Conservation (phyloP, 2,888 invertebrate genomes). For the Ommatoiulus sabulosus region DNA sequence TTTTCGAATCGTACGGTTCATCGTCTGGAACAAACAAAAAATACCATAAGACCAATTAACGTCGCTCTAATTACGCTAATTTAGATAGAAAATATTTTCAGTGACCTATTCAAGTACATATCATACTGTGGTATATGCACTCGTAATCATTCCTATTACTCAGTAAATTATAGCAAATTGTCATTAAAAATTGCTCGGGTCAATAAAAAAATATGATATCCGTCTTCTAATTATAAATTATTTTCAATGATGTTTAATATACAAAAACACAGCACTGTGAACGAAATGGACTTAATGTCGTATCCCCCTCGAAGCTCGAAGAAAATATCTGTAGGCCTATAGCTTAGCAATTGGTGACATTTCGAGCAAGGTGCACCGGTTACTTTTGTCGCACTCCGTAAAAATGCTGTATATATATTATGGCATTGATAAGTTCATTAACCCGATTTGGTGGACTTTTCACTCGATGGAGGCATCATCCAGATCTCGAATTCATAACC, state of each 20-base stretch:
- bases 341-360: no score
- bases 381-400: no score
- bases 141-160: no score
- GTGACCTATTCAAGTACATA: no score
- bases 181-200: background rate
- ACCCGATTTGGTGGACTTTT: background rate
- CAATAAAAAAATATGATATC: background rate
- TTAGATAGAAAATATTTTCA: background rate
- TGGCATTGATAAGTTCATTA: background rate
- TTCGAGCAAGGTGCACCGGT: no score
- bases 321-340: no score
- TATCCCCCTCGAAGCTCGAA: background rate
- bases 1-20: slow-evolving; percentile 68
- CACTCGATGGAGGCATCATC: background rate
- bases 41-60: background rate
- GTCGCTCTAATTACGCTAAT: background rate
- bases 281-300: background rate
- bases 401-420: no score
- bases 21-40: slow-evolving; percentile 64
- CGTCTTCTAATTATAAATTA: no score
- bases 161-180: no score
- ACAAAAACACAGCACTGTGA: no score
- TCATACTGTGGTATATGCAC: no score
- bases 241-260: no score
- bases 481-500: background rate